Conservation (phyloP, 2,888 invertebrate genomes). For the Euproctis similis region DNA sequence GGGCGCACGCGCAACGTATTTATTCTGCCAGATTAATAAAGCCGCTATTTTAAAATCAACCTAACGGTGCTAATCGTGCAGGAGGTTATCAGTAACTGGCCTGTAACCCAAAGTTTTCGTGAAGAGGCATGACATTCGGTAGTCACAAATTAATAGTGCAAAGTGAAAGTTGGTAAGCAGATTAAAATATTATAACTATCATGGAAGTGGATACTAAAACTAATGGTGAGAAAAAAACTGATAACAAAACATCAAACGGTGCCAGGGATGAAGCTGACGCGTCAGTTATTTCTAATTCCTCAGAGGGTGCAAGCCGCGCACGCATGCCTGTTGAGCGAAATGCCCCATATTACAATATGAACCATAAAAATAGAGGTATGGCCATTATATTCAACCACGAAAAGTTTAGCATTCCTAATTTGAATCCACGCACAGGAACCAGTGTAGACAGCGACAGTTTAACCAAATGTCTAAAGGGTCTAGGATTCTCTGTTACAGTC, state of each 20-base stretch:
- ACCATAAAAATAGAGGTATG: slow-evolving; percentile 85
- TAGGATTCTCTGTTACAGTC: slow-evolving; percentile 84
- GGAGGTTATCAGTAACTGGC: no score
- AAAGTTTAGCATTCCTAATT: slow-evolving; percentile 81
- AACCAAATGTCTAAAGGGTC: slow-evolving; percentile 74
- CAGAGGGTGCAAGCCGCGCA: slow-evolving; percentile 53
- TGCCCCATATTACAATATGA: slow-evolving; percentile 90
- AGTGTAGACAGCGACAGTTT: slow-evolving; percentile 89
- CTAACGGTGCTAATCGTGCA: no score
- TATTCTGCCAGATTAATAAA: no score
- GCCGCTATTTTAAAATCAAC: background rate
- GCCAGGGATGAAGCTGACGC: slow-evolving; percentile 68
- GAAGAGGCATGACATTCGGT: no score
- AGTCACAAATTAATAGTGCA: no score
- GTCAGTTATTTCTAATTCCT: slow-evolving; percentile 57
- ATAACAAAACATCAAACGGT: slow-evolving; percentile 67
- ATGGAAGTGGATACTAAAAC: slow-evolving; percentile 51
- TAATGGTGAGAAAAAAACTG: slow-evolving; percentile 42
- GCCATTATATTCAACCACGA: slow-evolving; percentile 95
- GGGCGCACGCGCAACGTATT: no score
- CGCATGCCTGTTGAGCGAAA: slow-evolving; percentile 81
- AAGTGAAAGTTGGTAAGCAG: no score
- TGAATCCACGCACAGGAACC: slow-evolving; percentile 87
- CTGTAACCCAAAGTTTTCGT: no score
- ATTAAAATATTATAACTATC: no score